phyloP scores from a whole-genome alignment of 2,113 vertebrate species.

The Macrotus californicus region DNA sequence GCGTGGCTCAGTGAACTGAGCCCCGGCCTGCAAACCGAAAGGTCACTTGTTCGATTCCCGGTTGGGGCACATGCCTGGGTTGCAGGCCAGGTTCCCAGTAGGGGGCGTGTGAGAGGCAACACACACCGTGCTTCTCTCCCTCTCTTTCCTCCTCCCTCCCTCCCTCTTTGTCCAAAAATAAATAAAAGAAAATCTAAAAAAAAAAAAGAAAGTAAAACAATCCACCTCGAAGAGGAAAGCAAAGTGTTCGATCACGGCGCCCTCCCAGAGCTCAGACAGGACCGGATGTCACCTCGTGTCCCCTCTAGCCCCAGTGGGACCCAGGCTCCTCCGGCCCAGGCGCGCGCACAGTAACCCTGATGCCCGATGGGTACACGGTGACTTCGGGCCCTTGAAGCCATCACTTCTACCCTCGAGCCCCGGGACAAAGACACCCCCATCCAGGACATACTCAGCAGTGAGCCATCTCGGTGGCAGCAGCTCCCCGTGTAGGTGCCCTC shows the following conservation, averaged over 20 bases:
- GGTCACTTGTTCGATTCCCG: neutral
- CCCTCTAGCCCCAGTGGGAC: neutral
- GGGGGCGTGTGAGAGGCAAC: neutral
- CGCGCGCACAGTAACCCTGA: rapidly evolving
- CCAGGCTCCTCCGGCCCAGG: rapidly evolving
- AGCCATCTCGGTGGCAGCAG: conserved; percentile 90
- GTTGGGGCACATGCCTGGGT: neutral
- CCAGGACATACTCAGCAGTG: conserved; percentile 83
- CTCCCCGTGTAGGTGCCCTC: conserved; percentile 86
- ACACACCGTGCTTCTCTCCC: neutral
- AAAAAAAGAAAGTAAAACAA: neutral
- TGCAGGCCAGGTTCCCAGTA: too few species aligned
- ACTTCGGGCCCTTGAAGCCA: neutral
- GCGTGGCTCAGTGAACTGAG: neutral
- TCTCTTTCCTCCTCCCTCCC: neutral
- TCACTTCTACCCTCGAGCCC: neutral
- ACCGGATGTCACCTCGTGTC: too few species aligned
- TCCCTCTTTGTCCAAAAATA: neutral
- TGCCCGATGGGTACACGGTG: neutral
- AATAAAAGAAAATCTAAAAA: neutral
- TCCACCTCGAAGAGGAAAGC: too few species aligned
- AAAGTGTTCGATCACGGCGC: neutral
- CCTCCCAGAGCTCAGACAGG: neutral
- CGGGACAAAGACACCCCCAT: rapidly evolving
- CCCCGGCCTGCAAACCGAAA: neutral